Evolutionary conservation across 1,140 invertebrate species (phyloP), one percentile per base, ranked within the genome.

Genomic region (Dinoponera quadriceps): DNA sequence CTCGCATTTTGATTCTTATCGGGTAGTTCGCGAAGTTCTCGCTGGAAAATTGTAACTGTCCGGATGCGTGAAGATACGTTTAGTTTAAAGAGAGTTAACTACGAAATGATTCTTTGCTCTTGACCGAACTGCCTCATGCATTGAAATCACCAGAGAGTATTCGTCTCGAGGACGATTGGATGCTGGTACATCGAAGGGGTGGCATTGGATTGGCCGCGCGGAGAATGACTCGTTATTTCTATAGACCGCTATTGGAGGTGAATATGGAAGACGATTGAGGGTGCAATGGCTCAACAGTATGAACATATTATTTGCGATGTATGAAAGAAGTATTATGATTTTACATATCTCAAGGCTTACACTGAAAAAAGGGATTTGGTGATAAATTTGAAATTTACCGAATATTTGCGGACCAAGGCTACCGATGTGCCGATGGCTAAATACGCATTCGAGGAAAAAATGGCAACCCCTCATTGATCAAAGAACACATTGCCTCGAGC

Each of bases 201-300:
- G 11, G 14, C 13, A 33, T 20, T 14, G 14, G n/a, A 33, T 73
- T 73, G 22, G 20, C 27, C 3, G 33, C 3, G 16, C 3, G 38
- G 59, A 71, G 29, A 55, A 38, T n/a, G n/a, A 71, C 3, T 54
- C 29, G 27, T 13, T n/a, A 14, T 71, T 57, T 71, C n/a, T 22
- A 54, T 16, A n/a, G 3, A 4, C 7, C 20, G n/a, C 4, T 16
- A 3, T 25, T 29, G 16, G 25, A 49, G 20, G 16, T 62, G 16
- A 62, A 51, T 44, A 44, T 9, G 38, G 9, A 9, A 44, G 7
- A 44, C 7, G 29, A 3, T 33, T 5, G 38, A 44, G 38, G 38
- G 38, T 44, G 38, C 38, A n/a, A 14, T 9, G 18, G 29, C 18
- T n/a, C n/a, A 20, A 51, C 48, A 2, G 16, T 5, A n/a, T n/a